These are phyloP conservation scores for Cirrhinus mrigala DNA, from an alignment of 2,797 vertebrate genomes.

Conservation along the genomic window DNA sequence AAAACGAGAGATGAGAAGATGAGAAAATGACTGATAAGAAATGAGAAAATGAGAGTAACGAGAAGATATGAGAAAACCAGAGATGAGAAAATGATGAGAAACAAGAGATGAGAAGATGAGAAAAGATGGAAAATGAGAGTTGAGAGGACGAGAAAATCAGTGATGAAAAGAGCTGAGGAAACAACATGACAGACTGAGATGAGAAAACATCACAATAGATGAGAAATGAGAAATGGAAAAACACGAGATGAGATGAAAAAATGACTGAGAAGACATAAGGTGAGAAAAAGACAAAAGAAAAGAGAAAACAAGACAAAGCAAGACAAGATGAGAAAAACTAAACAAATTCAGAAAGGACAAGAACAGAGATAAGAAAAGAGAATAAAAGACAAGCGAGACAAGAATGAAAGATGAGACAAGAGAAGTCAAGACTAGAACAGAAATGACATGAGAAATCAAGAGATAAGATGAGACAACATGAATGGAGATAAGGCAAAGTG, in stretches of 20 bases:
- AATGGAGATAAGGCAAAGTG: not conserved
- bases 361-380: not conserved
- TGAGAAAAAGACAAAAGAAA: no score
- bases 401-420: not conserved
- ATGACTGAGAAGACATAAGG: no score
- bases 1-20: not conserved
- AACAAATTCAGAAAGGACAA: not conserved
- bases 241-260: not conserved
- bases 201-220: not conserved
- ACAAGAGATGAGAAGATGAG: no score
- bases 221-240: not conserved
- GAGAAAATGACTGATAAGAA: not conserved
- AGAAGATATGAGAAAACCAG: not conserved
- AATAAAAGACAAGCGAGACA: not conserved
- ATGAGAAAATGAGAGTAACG: no score
- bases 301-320: not conserved
- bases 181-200: not conserved
- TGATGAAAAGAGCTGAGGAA: not conserved
- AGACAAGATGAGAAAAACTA: not conserved
- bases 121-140: not conserved
- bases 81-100: not conserved
- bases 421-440: not conserved
- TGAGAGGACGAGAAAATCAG: not conserved
- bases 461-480: not conserved
- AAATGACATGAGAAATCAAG: not conserved